phyloP scores from a whole-genome alignment of 2,888 invertebrate species.

The Boloria euphrosyne region DNA sequence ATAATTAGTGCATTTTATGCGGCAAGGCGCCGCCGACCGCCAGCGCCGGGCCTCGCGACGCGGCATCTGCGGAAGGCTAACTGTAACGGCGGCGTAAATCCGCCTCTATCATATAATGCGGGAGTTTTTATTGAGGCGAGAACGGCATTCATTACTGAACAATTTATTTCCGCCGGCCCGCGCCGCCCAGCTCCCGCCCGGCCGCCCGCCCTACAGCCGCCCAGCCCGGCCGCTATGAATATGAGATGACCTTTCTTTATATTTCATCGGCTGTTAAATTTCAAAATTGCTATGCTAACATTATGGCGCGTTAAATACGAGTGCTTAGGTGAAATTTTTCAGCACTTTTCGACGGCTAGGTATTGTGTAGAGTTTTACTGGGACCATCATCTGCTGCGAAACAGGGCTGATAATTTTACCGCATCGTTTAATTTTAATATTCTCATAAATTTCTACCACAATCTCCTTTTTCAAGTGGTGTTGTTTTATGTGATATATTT shows the following conservation, averaged over 20 bases:
- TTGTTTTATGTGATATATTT: conserved; percentile 8
- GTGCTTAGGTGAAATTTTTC: conserved; percentile 23
- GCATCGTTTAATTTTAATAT: conserved; percentile 25
- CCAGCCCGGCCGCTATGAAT: conserved; percentile 43
- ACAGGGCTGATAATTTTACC: conserved; percentile 17
- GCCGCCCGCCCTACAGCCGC: conserved; percentile 31
- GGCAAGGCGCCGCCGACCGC: conserved; percentile 27
- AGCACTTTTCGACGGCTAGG: conserved; percentile 16
- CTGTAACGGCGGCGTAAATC: conserved; percentile 46
- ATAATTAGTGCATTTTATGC: conserved; percentile 30
- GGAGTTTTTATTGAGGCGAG: conserved; percentile 60
- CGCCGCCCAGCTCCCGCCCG: conserved; percentile 15
- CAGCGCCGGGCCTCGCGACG: conserved; percentile 29
- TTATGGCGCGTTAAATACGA: conserved; percentile 24
- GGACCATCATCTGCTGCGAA: conserved; percentile 1
- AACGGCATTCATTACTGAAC: conserved; percentile 59
- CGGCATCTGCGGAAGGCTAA: conserved; percentile 21
- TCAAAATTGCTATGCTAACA: conserved; percentile 36
- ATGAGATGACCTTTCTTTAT: conserved; percentile 47
- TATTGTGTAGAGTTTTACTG: conserved; percentile 3
- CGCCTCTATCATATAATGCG: conserved; percentile 55
- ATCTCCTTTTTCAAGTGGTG: conserved; percentile 8
- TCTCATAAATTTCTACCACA: conserved; percentile 20
- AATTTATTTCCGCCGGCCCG: conserved; percentile 41
- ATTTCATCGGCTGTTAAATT: conserved; percentile 44